Evolutionary conservation across 2,888 invertebrate genomes (phyloP).

Genomic region (Cremastinae sp.): DNA sequence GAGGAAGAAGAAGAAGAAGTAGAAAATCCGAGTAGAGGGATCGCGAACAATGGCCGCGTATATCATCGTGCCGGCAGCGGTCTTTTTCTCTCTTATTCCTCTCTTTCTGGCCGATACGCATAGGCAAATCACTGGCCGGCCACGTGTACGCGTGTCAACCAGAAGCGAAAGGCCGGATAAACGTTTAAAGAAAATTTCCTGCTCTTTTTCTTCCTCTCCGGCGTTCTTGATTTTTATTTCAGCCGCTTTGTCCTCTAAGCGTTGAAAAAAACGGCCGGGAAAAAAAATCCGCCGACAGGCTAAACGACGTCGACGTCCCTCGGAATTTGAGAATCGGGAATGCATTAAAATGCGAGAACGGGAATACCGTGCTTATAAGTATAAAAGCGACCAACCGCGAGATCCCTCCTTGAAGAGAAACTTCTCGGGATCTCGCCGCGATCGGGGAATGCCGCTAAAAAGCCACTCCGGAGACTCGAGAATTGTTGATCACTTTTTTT

Average conservation of each 20-base stretch:
- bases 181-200: conserved; percentile 23
- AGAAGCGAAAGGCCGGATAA: conserved; percentile 33
- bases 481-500: conserved; percentile 11
- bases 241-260: conserved; percentile 74
- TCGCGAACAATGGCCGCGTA: conserved; percentile 78
- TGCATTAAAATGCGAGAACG: conserved; percentile 65
- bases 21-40: conserved; percentile 62
- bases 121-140: conserved; percentile 77
- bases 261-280: conserved; percentile 66
- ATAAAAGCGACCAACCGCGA: conserved; percentile 6
- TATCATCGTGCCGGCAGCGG: conserved; percentile 78
- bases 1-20: conserved; percentile 51
- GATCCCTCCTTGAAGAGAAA: neutral
- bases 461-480: neutral
- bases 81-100: conserved; percentile 67
- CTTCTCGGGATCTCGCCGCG: conserved; percentile 2
- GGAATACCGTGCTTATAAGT: conserved; percentile 14
- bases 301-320: conserved; percentile 65
- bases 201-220: conserved; percentile 20
- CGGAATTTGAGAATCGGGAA: conserved; percentile 75
- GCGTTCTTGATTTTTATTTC: conserved; percentile 35
- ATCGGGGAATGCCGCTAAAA: conserved; percentile 21
- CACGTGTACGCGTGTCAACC: conserved; percentile 49
- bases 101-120: conserved; percentile 69
- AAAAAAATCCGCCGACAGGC: conserved; percentile 67